Conservation (phyloP, 2,888 invertebrate genomes). For the Spodoptera exigua region DNA sequence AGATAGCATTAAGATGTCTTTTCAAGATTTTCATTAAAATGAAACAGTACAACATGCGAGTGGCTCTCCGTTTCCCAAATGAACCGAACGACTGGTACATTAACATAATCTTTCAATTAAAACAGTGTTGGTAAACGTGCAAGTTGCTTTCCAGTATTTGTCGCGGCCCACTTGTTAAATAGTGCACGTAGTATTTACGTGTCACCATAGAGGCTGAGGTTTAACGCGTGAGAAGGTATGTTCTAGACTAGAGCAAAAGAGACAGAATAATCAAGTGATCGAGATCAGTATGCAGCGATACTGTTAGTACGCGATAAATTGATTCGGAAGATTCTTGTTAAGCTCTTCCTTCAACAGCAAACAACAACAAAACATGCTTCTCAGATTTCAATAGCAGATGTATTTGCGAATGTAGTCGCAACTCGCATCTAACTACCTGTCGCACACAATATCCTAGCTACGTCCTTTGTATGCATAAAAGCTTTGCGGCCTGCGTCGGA, state of each 20-base stretch:
- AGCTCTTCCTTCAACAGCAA: slow-evolving; percentile 8
- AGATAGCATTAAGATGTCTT: background rate
- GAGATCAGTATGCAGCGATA: slow-evolving; percentile 37
- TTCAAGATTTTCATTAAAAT: slow-evolving; percentile 11
- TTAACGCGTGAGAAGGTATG: slow-evolving; percentile 60
- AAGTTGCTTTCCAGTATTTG: slow-evolving; percentile 68
- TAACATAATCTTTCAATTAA: slow-evolving; percentile 56
- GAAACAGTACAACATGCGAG: slow-evolving; percentile 9
- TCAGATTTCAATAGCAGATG: slow-evolving; percentile 32
- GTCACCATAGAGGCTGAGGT: slow-evolving; percentile 72
- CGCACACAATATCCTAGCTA: slow-evolving; percentile 48
- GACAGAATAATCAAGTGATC: slow-evolving; percentile 41
- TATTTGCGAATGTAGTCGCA: slow-evolving; percentile 35
- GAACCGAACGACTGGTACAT: slow-evolving; percentile 33
- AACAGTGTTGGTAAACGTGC: slow-evolving; percentile 59
- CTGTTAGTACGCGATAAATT: slow-evolving; percentile 22
- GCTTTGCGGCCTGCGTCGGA: slow-evolving; percentile 59
- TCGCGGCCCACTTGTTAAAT: slow-evolving; percentile 79
- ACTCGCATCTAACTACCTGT: slow-evolving; percentile 35
- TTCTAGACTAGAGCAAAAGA: slow-evolving; percentile 54
- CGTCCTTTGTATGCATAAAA: slow-evolving; percentile 71
- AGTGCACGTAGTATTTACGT: slow-evolving; percentile 80
- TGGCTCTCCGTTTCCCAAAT: slow-evolving; percentile 29
- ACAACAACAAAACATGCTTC: slow-evolving; percentile 3
- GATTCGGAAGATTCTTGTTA: slow-evolving; percentile 12